A percentile compares a stretch with the other conserved stretches of the same genome.
phyloP scores from a whole-genome alignment of 2,113 vertebrate species.

The Anolis carolinensis region DNA sequence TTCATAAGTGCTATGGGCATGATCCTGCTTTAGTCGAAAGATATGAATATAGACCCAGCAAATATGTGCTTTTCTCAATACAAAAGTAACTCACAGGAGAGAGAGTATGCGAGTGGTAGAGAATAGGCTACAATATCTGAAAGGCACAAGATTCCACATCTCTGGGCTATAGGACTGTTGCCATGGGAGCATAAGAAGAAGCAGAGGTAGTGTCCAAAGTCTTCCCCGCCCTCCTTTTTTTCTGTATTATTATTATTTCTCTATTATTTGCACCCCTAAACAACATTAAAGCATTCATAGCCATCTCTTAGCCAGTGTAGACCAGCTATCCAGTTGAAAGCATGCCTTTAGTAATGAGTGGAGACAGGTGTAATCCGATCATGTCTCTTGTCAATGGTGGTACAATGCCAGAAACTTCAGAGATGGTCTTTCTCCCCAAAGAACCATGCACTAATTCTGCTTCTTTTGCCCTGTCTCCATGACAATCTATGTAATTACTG shows the following conservation, averaged over 20 bases:
- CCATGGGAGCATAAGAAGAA: background rate
- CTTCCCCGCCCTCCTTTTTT: background rate
- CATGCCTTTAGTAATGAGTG: background rate
- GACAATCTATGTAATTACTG: conserved; percentile 76
- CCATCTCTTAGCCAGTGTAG: background rate
- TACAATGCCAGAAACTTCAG: background rate
- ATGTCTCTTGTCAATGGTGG: background rate
- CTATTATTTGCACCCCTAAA: background rate
- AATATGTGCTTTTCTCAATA: background rate
- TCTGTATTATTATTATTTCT: too few relatives aligned
- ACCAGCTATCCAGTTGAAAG: background rate
- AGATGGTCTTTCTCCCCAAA: conserved; percentile 16
- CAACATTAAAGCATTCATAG: background rate
- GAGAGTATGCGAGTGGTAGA: background rate
- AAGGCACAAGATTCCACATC: background rate
- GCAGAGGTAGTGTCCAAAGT: background rate
- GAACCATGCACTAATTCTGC: conserved; percentile 46
- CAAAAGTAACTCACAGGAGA: background rate
- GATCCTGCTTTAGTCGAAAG: background rate
- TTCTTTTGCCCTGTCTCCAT: conserved; percentile 76
- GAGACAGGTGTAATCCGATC: background rate
- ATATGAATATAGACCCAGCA: background rate
- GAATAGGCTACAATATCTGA: background rate
- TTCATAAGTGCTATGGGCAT: background rate
- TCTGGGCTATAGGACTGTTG: background rate